A percentile compares a stretch with the other conserved stretches of the same genome.
Conservation (phyloP, 64 coral and sea anemone genomes). For the Platygyra sinensis region DNA sequence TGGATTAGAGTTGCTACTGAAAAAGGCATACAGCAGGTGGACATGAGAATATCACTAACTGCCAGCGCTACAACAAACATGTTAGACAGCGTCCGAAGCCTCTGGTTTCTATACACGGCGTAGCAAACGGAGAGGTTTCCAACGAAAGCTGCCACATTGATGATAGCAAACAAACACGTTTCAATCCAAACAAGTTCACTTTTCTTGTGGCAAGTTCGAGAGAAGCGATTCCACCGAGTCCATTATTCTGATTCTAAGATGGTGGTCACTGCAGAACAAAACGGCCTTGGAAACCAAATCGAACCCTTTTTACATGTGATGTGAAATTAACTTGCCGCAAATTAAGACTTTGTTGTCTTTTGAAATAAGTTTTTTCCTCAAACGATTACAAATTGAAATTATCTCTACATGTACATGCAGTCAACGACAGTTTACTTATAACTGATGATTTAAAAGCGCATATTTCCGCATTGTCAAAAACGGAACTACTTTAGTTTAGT, state of each 20-base stretch:
- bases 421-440: no score
- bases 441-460: no score
- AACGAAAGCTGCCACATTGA: background rate
- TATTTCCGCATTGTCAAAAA: no score
- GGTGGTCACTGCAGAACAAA: no score
- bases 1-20: conserved; percentile 30
- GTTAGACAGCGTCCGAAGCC: conserved; percentile 35
- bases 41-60: conserved; percentile 42
- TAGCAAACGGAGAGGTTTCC: conserved; percentile 36
- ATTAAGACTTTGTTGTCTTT: no score
- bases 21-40: conserved; percentile 58
- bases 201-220: background rate
- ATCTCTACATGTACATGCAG: no score
- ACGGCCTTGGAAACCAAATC: no score
- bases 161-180: background rate
- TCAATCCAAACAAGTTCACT: background rate
- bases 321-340: no score
- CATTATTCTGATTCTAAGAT: background rate
- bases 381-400: no score
- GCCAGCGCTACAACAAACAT: conserved; percentile 43
- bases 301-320: no score
- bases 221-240: background rate
- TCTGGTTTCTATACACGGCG: conserved; percentile 21
- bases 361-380: no score
- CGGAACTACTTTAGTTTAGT: no score